phyloP scores from a whole-genome alignment of 2,113 vertebrate species.

The Sphyrna mokarran region DNA sequence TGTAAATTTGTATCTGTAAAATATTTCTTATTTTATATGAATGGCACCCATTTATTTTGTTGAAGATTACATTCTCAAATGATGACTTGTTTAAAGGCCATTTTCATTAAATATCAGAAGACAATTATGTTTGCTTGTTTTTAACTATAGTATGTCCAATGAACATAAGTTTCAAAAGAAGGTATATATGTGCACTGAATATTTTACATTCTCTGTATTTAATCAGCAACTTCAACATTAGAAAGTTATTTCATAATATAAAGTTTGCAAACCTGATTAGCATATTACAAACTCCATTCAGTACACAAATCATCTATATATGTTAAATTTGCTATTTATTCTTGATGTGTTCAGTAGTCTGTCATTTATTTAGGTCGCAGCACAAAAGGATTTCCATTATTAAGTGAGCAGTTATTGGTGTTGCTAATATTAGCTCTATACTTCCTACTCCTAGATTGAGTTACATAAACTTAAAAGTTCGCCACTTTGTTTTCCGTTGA shows the following conservation, averaged over 20 bases:
- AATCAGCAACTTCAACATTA: too few relatives aligned
- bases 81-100: background rate
- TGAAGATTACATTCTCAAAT: background rate
- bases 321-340: background rate
- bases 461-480: background rate
- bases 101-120: background rate
- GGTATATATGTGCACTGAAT: background rate
- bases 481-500: background rate
- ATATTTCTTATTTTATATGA: background rate
- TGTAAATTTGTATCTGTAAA: background rate
- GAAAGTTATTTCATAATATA: background rate
- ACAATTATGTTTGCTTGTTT: background rate
- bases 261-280: background rate
- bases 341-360: background rate
- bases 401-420: background rate
- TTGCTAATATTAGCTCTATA: background rate
- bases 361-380: background rate
- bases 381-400: background rate
- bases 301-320: background rate
- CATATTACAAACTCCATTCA: background rate
- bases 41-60: background rate
- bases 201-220: background rate
- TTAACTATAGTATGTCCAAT: background rate
- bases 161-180: background rate
- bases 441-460: background rate